phyloP scores from a whole-genome alignment of 2,797 vertebrate species.

The Pipistrellus nathusii region DNA sequence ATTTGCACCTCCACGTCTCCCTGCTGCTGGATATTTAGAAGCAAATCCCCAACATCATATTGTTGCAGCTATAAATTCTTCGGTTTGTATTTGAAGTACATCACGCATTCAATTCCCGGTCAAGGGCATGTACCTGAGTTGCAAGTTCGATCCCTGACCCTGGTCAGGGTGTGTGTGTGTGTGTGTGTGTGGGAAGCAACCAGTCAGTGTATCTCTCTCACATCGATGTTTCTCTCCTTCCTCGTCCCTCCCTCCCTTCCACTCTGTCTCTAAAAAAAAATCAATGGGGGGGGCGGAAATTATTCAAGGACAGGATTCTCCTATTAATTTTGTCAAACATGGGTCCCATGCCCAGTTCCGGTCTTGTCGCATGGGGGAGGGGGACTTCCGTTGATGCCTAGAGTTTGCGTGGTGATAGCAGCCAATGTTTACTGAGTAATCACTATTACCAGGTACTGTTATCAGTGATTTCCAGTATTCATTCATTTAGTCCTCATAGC shows the following conservation, averaged over 20 bases:
- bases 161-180: no score
- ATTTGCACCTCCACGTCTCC: not conserved
- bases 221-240: no score
- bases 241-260: not conserved
- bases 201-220: no score
- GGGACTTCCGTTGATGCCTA: not conserved
- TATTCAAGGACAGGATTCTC: not conserved
- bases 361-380: not conserved
- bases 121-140: no score
- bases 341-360: not conserved
- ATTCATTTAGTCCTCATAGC: not conserved
- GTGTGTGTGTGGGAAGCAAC: no score
- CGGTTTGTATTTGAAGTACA: conserved; percentile 6
- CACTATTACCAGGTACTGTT: not conserved
- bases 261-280: no score
- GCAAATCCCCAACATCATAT: not conserved
- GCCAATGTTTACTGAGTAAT: not conserved
- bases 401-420: not conserved
- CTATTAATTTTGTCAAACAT: not conserved
- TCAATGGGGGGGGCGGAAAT: not conserved
- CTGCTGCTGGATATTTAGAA: not conserved
- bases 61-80: not conserved
- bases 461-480: not conserved
- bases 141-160: no score
- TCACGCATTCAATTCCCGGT: not conserved